Percentiles rank a stretch among this genome's conserved stretches.
phyloP scores from a whole-genome alignment of 2,113 vertebrate species.

The Cyanoliseus patagonus region DNA sequence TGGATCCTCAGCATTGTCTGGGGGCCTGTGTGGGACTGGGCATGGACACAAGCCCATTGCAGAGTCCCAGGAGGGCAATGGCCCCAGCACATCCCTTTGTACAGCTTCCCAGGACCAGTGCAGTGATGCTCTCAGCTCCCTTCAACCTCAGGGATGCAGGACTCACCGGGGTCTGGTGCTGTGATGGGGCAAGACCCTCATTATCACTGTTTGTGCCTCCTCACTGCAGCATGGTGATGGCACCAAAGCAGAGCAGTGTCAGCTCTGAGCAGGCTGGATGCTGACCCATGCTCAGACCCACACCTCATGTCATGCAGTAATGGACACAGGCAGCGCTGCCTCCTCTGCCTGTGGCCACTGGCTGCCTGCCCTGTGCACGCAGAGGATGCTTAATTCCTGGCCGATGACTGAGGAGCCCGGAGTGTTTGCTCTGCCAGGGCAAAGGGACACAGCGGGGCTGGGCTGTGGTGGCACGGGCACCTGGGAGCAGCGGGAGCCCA shows the following conservation, averaged over 20 bases:
- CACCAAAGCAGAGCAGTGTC: not conserved
- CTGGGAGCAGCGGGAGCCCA: not conserved
- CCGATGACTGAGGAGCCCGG: rapidly evolving
- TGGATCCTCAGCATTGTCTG: not conserved
- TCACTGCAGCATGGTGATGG: rapidly evolving
- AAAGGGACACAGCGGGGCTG: not conserved
- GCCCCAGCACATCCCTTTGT: not conserved
- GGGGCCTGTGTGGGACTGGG: not conserved
- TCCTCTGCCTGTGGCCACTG: not conserved
- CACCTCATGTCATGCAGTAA: rapidly evolving
- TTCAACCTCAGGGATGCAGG: rapidly evolving
- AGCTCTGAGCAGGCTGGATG: rapidly evolving
- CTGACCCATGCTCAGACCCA: not conserved
- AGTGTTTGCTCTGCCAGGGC: not conserved
- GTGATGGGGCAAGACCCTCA: rapidly evolving
- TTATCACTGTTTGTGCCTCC: not conserved
- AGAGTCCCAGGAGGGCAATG: not conserved
- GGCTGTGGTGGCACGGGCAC: not conserved
- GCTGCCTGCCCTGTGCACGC: not conserved
- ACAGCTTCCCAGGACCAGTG: rapidly evolving
- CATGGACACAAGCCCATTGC: rapidly evolving
- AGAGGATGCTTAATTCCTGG: not conserved
- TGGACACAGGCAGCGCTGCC: rapidly evolving
- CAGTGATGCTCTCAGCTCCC: not conserved
- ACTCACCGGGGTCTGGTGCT: not conserved